Conservation (phyloP, 2,888 invertebrate species). For the Pyrrhia umbra region DNA sequence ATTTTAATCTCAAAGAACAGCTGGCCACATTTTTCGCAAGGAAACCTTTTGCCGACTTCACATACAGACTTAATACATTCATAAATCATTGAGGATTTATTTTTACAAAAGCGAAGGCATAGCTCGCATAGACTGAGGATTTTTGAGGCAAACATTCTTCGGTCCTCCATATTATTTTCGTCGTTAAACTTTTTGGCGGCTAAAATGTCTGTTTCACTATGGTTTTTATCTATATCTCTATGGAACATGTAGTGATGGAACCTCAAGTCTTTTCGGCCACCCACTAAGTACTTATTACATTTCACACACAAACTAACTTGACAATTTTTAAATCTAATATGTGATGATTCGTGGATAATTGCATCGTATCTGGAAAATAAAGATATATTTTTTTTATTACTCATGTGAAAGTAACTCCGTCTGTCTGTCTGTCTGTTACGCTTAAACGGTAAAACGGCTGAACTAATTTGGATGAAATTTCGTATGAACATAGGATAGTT, state of each 20-base stretch:
- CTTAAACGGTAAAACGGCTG: too few species aligned
- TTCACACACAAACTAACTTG: slow-evolving; percentile 59
- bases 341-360: slow-evolving; percentile 68
- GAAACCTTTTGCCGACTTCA: slow-evolving; percentile 52
- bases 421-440: too few species aligned
- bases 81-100: slow-evolving; percentile 49
- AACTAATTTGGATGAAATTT: too few species aligned
- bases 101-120: slow-evolving; percentile 67
- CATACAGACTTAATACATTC: slow-evolving; percentile 46
- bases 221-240: neutral
- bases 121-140: slow-evolving; percentile 63
- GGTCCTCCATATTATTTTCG: slow-evolving; percentile 1
- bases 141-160: neutral
- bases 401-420: too few species aligned
- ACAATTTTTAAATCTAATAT: slow-evolving; percentile 57
- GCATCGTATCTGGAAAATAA: slow-evolving; percentile 67
- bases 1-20: slow-evolving; percentile 67
- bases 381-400: too few species aligned
- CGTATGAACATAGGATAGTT: too few species aligned
- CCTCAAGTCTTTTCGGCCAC: slow-evolving; percentile 32
- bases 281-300: slow-evolving; percentile 68
- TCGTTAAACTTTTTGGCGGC: neutral
- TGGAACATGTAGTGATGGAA: slow-evolving; percentile 41
- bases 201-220: neutral
- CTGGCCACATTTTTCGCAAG: slow-evolving; percentile 63